Conservation (phyloP, 2,113 vertebrate species). For the Aix galericulata region DNA sequence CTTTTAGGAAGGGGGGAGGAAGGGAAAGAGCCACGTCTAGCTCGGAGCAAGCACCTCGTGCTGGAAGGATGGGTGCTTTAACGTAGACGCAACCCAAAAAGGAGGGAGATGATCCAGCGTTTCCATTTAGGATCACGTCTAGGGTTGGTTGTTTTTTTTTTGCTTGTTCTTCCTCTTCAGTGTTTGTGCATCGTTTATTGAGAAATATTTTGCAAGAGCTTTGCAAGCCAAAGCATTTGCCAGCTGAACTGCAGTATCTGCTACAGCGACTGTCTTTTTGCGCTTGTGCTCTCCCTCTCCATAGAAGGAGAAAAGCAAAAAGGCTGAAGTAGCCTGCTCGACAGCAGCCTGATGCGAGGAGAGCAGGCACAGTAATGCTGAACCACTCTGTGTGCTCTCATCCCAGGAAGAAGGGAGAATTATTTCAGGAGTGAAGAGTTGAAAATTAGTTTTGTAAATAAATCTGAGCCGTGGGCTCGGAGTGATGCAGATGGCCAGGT, state of each 20-base stretch:
- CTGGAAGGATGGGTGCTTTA: not conserved
- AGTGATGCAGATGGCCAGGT: not conserved
- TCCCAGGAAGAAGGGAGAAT: slow-evolving; percentile 13
- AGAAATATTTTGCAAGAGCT: not conserved
- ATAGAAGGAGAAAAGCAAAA: not conserved
- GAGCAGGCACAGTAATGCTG: not conserved
- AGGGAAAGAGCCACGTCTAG: not conserved
- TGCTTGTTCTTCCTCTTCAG: not conserved
- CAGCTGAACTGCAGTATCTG: slow-evolving; percentile 8
- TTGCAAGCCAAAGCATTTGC: not conserved
- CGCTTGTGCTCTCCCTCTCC: not conserved
- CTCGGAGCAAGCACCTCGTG: not conserved
- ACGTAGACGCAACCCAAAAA: not conserved
- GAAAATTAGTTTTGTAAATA: slow-evolving; percentile 11
- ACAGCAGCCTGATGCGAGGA: not conserved
- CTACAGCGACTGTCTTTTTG: not conserved
- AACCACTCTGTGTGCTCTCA: not conserved
- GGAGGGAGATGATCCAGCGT: not conserved
- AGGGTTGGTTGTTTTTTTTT: not conserved
- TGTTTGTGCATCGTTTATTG: not conserved
- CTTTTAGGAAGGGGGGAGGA: not conserved
- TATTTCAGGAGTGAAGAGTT: slow-evolving; percentile 12
- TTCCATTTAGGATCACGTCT: not conserved
- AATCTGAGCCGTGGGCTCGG: not conserved
- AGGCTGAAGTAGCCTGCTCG: not conserved